Base-by-base conservation (phyloP, 2,888 invertebrate species). In the Meteorus colon region DNA sequence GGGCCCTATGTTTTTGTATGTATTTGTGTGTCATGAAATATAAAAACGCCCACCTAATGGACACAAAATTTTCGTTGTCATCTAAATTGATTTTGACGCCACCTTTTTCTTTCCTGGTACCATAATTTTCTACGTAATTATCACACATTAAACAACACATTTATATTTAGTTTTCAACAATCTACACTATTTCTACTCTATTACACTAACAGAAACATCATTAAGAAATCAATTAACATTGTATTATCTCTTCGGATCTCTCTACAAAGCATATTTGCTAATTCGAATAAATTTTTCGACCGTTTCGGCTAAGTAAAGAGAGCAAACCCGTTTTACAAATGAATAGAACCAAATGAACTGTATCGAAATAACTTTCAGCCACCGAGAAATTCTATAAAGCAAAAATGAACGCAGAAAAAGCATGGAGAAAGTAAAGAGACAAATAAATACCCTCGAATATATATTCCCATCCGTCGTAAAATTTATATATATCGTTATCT, bases 351-450 rank as follows among this genome's bases (percentile, higher is more conserved):
- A n/a, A 3, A 27, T n/a, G 34, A n/a, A 31, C 29, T 12, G 55
- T 16, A 69, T 69, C n/a, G 60, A 41, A 71, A 60, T 71, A 27
- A 27, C 70, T 41, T 70, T 70, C 59, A 37, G 60, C 41, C 60
- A 60, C 19, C 27, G 60, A 37, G 60, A 71, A 37, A 60, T 71
- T 71, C 48, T 48, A 24, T 4, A 27, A 62, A 24, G 27, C 31
- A 63, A 5, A 14, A n/a, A 63, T 6, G 27, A 27, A 63, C n/a
- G 12, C n/a, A 31, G 24, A 62, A 62, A 62, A 27, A 29, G 4
- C n/a, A 27, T 10, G 4, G 27, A 34, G 34, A 34, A 34, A 34
- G 8, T 34, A 34, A 34, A 6, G 34, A 34, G 14, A 37, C 24
- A 16, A 67, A 37, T 27, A 67, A 41, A 41, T 41, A 41, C 8